Percentiles rank a stretch among this genome's conserved stretches.
Conservation (phyloP, 2,113 vertebrate genomes). For the Callocephalon fimbriatum region DNA sequence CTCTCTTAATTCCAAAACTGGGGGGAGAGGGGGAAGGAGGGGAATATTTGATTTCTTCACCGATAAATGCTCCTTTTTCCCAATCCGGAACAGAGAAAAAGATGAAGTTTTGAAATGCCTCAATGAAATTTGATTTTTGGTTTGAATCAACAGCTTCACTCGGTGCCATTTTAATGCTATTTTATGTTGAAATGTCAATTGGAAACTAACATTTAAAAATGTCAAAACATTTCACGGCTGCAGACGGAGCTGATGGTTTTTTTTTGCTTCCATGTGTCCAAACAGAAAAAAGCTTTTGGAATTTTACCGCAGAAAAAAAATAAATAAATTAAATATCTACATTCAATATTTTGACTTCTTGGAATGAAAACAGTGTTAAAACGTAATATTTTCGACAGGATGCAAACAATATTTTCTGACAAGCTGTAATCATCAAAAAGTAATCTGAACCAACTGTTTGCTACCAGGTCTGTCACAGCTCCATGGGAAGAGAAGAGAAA, state of each 20-base stretch:
- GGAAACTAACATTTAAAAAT: slow-evolving; percentile 62
- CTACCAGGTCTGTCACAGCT: not conserved
- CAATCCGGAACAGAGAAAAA: not conserved
- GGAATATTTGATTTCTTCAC: not conserved
- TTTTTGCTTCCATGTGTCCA: slow-evolving; percentile 50
- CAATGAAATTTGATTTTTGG: slow-evolving; percentile 47
- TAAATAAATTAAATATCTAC: not conserved
- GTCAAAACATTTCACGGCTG: slow-evolving; percentile 64
- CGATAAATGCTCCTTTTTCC: not conserved
- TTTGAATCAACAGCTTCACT: slow-evolving; percentile 43
- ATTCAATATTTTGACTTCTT: slow-evolving; percentile 39
- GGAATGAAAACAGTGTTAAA: slow-evolving; percentile 16
- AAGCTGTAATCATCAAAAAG: slow-evolving; percentile 2
- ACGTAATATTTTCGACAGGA: slow-evolving; percentile 6
- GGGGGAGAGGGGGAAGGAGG: not conserved
- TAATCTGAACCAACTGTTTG: slow-evolving; percentile 7
- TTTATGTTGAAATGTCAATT: slow-evolving; percentile 65
- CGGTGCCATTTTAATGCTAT: slow-evolving; percentile 25
- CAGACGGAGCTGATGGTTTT: slow-evolving; percentile 9
- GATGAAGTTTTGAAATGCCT: not conserved
- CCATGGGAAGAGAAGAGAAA: not conserved
- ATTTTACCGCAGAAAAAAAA: not conserved
- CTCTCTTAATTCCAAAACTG: not conserved
- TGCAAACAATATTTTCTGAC: slow-evolving; percentile 36
- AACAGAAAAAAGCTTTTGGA: slow-evolving; percentile 38